These are phyloP conservation scores for Andricus quercusramuli DNA, from an alignment of 2,888 invertebrate genomes.

Conservation along the genomic window DNA sequence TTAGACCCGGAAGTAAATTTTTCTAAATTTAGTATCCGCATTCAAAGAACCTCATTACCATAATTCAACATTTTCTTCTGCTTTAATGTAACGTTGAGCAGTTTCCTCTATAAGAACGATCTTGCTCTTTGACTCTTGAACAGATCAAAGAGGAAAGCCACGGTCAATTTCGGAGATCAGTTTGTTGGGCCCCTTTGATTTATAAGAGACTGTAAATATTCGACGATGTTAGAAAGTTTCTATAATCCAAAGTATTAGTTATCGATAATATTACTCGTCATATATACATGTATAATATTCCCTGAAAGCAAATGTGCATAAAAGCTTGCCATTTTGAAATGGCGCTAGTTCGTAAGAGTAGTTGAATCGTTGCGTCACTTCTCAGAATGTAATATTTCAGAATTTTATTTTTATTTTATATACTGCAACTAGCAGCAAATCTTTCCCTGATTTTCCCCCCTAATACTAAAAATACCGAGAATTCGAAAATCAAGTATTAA, in stretches of 20 bases:
- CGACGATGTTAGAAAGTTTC: background rate
- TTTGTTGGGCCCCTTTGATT: background rate
- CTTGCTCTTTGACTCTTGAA: background rate
- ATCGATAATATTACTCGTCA: background rate
- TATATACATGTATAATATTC: background rate
- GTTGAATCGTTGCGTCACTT: background rate
- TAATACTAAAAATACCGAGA: no score
- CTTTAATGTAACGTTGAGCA: background rate
- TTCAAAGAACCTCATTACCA: background rate
- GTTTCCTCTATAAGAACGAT: background rate
- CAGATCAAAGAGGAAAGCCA: background rate
- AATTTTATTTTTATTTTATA: background rate
- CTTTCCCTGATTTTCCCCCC: no score
- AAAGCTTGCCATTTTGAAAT: background rate
- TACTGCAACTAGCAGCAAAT: no score
- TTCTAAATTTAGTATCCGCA: background rate
- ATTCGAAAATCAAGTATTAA: no score
- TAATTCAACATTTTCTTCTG: background rate
- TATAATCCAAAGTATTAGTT: background rate
- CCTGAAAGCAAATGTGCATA: background rate
- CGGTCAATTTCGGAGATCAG: background rate
- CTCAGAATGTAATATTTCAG: background rate
- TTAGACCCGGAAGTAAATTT: background rate
- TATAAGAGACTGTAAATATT: constrained; percentile 4
- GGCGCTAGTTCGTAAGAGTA: background rate